Evolutionary conservation across 2,113 vertebrate genomes (phyloP).

Genomic region (Malurus alboscapulatus): DNA sequence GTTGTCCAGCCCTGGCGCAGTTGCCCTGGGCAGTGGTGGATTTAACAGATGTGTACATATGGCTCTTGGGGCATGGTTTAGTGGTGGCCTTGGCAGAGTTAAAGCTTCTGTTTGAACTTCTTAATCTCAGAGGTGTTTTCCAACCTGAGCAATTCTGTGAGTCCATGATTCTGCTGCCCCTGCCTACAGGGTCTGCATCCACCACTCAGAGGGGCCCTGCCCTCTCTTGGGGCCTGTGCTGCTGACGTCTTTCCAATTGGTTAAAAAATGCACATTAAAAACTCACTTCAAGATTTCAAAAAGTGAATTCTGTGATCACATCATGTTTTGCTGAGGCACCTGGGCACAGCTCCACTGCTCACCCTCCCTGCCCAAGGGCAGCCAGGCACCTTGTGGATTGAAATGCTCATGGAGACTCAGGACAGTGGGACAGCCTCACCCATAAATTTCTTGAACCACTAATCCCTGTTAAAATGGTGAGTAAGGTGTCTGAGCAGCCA

Average conservation of each 20-base stretch:
- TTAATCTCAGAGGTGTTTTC: neutral
- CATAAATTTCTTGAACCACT: neutral
- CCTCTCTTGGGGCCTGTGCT: neutral
- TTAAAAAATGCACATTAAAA: neutral
- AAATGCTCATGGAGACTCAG: neutral
- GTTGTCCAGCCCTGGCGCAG: neutral
- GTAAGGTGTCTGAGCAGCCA: neutral
- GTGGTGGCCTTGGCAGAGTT: neutral
- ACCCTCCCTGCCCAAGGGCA: neutral
- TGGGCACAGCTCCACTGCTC: neutral
- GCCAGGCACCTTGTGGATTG: neutral
- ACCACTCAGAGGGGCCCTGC: neutral
- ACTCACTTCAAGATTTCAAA: neutral
- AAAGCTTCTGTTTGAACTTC: neutral
- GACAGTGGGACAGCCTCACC: neutral
- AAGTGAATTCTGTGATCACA: neutral
- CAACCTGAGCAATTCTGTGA: neutral
- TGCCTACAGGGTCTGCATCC: neutral
- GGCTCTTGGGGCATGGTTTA: neutral
- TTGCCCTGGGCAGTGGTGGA: neutral
- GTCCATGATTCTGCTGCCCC: neutral
- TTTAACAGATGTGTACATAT: neutral
- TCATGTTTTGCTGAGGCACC: neutral
- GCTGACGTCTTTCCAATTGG: accelerated
- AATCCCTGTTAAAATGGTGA: neutral